Base-by-base conservation (phyloP, 1,140 invertebrate genomes). In the Mesaphorura yosii region DNA sequence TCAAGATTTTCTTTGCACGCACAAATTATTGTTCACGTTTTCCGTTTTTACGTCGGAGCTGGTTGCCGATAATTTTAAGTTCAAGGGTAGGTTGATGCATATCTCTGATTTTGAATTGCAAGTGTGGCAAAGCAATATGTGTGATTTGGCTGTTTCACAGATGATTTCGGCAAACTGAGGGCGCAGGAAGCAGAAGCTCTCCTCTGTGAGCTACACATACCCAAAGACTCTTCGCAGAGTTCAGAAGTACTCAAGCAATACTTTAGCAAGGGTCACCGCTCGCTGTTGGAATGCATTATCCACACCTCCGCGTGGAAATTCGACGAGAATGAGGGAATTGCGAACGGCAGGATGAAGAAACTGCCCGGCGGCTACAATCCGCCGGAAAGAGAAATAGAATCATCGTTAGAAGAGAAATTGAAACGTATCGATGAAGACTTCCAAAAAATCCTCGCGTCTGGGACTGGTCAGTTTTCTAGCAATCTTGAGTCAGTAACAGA, bases 1-100 rank as follows among this genome's bases (percentile, higher is more conserved):
- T 3, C 50, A 59, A 46, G 60, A 63, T 31, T 63, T 63, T 50
- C 22, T 63, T 1, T 56, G 57, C 34, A 57, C 20, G 28, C 60
- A 59, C 25, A 53, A 55, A 25, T 41, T 59, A 20, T 47, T 63
- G 0, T 63, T 54, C 39, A 63, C 60, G 0, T 34, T 54, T 20
- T 63, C 60, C 4, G 57, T 63, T 20, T 29, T 63, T 1, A 38
- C 39, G 1, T 49, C 42, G 7, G 60, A 63, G 38, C 20, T 57
- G 3, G 53, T 40, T 12, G 29, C 51, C 2, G 29, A 14, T 5
- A 46, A 46, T 46, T 23, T 23, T 37, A n/a, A n/a, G n/a, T n/a
- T n/a, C n/a, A n/a, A n/a, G n/a, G n/a, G n/a, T n/a, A n/a, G n/a
- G n/a, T n/a, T n/a, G n/a, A n/a, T n/a, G n/a, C n/a, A n/a, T n/a